Conservation (phyloP, 2,888 invertebrate species). For the Lottia scabra region DNA sequence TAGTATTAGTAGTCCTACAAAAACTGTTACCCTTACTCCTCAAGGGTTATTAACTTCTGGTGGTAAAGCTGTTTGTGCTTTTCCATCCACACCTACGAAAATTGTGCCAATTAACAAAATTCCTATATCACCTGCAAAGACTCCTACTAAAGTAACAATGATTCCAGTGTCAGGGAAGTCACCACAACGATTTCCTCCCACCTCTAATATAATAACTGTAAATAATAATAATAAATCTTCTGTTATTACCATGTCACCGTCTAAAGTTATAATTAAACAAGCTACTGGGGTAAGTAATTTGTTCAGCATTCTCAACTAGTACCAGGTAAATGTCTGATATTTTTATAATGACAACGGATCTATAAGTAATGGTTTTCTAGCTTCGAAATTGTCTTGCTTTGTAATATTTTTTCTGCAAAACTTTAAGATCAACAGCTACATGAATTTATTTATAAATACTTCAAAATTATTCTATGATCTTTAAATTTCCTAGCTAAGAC, state of each 20-base stretch:
- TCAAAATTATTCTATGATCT: too few species aligned
- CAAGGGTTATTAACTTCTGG: slow-evolving; percentile 69
- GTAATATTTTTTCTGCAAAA: too few species aligned
- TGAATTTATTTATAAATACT: too few species aligned
- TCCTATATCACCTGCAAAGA: slow-evolving; percentile 68
- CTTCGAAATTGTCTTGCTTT: too few species aligned
- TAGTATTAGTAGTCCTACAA: slow-evolving; percentile 67
- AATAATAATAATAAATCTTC: slow-evolving; percentile 41
- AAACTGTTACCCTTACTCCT: slow-evolving; percentile 77
- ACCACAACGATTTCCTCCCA: slow-evolving; percentile 75
- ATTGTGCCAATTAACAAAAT: slow-evolving; percentile 54
- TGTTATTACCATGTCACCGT: slow-evolving; percentile 58
- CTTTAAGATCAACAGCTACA: too few species aligned
- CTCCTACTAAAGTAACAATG: slow-evolving; percentile 72
- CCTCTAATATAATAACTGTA: slow-evolving; percentile 31
- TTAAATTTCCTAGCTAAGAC: too few species aligned
- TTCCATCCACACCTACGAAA: slow-evolving; percentile 54
- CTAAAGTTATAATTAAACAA: slow-evolving; percentile 65
- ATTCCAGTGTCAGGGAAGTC: slow-evolving; percentile 76
- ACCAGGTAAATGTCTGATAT: too few species aligned
- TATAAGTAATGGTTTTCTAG: too few species aligned
- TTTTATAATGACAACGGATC: too few species aligned
- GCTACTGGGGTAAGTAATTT: slow-evolving; percentile 47
- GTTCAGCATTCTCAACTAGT: too few species aligned
- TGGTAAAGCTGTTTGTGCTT: slow-evolving; percentile 50